Evolutionary conservation across 2,797 vertebrate genomes (phyloP).

Genomic region (Geotrypetes seraphini): DNA sequence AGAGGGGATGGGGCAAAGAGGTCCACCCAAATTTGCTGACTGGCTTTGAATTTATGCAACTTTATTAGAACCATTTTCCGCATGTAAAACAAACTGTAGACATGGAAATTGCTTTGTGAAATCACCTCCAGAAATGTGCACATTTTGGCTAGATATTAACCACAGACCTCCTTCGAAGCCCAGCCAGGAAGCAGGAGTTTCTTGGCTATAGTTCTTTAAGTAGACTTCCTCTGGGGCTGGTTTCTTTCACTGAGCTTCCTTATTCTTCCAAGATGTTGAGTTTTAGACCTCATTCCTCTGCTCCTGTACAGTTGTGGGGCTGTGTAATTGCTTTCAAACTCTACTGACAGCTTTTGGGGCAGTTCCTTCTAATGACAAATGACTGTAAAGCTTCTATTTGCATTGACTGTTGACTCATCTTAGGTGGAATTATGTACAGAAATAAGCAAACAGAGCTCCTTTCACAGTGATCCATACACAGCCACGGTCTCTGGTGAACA

Average conservation of each 20-base stretch:
- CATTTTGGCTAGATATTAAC: no score
- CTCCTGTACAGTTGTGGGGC: neutral
- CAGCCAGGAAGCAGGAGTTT: neutral
- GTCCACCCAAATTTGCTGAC: no score
- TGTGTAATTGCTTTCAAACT: slow-evolving; percentile 23
- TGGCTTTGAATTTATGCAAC: no score
- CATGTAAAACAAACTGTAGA: no score
- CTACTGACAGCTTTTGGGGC: slow-evolving; percentile 39
- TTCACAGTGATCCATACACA: slow-evolving; percentile 28
- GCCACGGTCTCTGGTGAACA: slow-evolving; percentile 28
- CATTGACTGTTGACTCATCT: slow-evolving; percentile 51
- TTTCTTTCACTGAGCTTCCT: neutral
- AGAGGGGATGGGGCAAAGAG: no score
- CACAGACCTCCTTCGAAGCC: slow-evolving; percentile 4
- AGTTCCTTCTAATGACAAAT: slow-evolving; percentile 38
- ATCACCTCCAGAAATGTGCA: no score
- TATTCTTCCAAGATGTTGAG: no score
- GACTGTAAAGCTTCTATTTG: slow-evolving; percentile 43
- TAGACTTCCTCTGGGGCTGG: neutral
- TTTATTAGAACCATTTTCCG: no score
- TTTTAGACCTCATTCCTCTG: slow-evolving; percentile 1
- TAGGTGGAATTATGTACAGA: slow-evolving; percentile 58
- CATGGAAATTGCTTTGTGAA: no score
- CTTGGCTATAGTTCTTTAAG: no score
- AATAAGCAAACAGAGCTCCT: slow-evolving; percentile 51